Percentiles rank a stretch among this genome's conserved stretches.
phyloP scores from a whole-genome alignment of 37 sponge, comb jelly and placozoan genomes.

The Halichondria panicea region DNA sequence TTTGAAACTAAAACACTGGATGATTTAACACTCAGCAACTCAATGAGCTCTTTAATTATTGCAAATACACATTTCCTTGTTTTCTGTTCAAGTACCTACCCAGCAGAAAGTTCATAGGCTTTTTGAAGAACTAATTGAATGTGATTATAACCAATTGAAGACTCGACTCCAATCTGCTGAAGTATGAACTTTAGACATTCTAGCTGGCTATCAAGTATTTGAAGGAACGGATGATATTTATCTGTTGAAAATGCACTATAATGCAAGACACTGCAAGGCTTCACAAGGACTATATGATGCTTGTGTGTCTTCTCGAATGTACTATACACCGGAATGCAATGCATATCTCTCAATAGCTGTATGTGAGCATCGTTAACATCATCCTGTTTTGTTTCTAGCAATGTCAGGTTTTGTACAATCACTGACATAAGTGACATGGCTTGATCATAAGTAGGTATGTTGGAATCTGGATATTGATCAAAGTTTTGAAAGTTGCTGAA shows the following conservation, averaged over 20 bases:
- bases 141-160: conserved; percentile 13
- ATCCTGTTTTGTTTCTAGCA: too few species aligned
- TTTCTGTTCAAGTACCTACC: conserved; percentile 9
- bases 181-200: not conserved
- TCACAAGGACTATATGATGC: conserved; percentile 31
- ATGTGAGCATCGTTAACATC: not conserved
- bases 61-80: conserved; percentile 1
- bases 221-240: conserved; percentile 38
- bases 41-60: not conserved
- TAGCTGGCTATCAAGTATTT: conserved; percentile 9
- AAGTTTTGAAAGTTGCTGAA: too few species aligned
- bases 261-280: conserved; percentile 41
- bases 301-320: not conserved
- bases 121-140: conserved; percentile 27
- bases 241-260: not conserved
- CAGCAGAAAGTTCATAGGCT: conserved; percentile 3
- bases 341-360: not conserved
- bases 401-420: too few species aligned
- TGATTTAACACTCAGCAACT: not conserved
- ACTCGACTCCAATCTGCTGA: conserved; percentile 12
- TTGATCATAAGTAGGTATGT: too few species aligned
- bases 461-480: too few species aligned
- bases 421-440: too few species aligned
- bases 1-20: not conserved
- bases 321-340: conserved; percentile 43